Base-by-base conservation (phyloP, 2,888 invertebrate genomes). In the Azorinus chamasolen region DNA sequence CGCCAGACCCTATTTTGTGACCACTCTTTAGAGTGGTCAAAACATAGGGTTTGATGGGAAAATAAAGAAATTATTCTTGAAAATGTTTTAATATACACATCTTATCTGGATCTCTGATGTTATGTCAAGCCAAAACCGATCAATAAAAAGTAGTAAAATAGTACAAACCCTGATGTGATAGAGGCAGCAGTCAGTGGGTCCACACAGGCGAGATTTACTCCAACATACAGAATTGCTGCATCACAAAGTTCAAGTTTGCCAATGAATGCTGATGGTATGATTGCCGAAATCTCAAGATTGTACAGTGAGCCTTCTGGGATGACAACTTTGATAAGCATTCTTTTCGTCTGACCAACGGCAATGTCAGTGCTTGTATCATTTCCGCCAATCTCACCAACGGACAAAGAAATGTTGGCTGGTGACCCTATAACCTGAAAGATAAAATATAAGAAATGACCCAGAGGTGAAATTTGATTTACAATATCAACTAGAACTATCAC, bases 131-230 rank as follows among this genome's bases (percentile, higher is more conserved):
- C n/a, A n/a, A n/a, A n/a, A n/a, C n/a, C n/a, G n/a, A n/a, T n/a
- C n/a, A n/a, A n/a, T n/a, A n/a, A n/a, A n/a, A n/a, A n/a, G n/a
- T n/a, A n/a, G n/a, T n/a, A n/a, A n/a, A n/a, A n/a, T n/a, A n/a
- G n/a, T n/a, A n/a, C n/a, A n/a, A n/a, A n/a, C n/a, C n/a, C n/a
- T n/a, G n/a, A n/a, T n/a, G n/a, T n/a, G n/a, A n/a, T n/a, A n/a
- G n/a, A n/a, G n/a, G n/a, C n/a, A 4, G 4, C 32, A 32, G 32
- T 32, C 32, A 10, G 37, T 10, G 16, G 20, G 37, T 80, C 74
- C n/a, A 87, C 53, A 77, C 91, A 91, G 0, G 88, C 89, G 8
- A 91, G 62, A 75, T 90, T 91, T 8, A 64, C 77, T 1, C 91
- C 91, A 0, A 79, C 86, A 37, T 65, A 73, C 6, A 84, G 58